phyloP scores from a whole-genome alignment of 2,888 invertebrate genomes.

The Hirudinaria manillensis region DNA sequence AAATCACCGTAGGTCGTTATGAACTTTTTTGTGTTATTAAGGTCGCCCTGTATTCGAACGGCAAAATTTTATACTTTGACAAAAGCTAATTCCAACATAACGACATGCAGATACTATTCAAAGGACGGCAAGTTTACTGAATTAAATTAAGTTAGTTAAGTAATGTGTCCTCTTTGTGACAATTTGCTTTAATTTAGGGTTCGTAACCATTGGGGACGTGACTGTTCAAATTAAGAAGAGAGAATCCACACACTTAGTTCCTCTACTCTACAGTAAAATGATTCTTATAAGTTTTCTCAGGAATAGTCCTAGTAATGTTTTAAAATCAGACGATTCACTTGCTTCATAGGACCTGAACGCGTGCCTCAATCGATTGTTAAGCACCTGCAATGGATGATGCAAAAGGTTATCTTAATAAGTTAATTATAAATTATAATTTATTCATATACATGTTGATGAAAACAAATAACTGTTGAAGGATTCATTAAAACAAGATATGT shows the following conservation, averaged over 20 bases:
- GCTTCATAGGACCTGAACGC: conserved; percentile 43
- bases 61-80: no score
- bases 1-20: no score
- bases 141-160: not conserved
- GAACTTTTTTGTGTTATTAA: no score
- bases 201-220: conserved; percentile 49
- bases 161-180: not conserved
- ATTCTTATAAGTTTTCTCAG: not conserved
- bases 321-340: not conserved
- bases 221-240: conserved; percentile 53
- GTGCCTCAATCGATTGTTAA: conserved; percentile 66
- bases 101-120: no score
- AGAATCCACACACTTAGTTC: conserved; percentile 74
- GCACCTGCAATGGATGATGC: conserved; percentile 89
- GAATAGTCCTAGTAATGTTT: not conserved
- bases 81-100: no score
- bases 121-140: not conserved
- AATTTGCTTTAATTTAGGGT: not conserved
- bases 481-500: conserved; percentile 84
- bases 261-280: conserved; percentile 67
- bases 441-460: no score
- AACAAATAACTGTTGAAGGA: conserved; percentile 53
- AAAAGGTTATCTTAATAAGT: conserved; percentile 63
- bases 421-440: not conserved
- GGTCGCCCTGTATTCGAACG: no score